A percentile compares a stretch with the other conserved stretches of the same genome.
Conservation (phyloP, 2,888 invertebrate species). For the Harpalus rufipes region DNA sequence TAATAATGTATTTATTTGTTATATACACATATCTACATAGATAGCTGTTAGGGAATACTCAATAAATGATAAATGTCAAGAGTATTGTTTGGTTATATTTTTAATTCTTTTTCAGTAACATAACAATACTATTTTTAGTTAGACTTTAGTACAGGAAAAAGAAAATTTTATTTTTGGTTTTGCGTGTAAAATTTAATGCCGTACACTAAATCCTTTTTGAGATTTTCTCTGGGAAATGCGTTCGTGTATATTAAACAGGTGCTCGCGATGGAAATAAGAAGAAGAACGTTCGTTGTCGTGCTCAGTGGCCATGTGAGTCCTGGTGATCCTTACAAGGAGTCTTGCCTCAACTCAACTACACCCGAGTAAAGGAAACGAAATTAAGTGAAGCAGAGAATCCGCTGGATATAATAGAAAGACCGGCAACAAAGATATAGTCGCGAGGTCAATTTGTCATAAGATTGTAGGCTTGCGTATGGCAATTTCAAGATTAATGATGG, state of each 20-base stretch:
- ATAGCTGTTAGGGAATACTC: no score
- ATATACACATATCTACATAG: no score
- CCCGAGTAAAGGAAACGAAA: slow-evolving; percentile 47
- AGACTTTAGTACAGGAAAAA: no score
- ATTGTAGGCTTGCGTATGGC: slow-evolving; percentile 61
- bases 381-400: slow-evolving; percentile 57
- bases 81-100: no score
- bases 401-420: slow-evolving; percentile 53
- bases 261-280: slow-evolving; percentile 18
- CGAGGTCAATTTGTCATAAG: slow-evolving; percentile 64
- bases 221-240: background rate
- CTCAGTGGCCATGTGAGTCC: slow-evolving; percentile 1
- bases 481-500: slow-evolving; percentile 64
- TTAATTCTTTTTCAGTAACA: no score
- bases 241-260: slow-evolving; percentile 1
- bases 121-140: no score
- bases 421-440: slow-evolving; percentile 61
- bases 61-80: no score
- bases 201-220: no score
- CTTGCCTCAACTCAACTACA: background rate
- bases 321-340: background rate
- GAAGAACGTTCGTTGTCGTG: slow-evolving; percentile 20
- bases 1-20: no score
- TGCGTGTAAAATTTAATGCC: no score
- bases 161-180: no score